A percentile compares a stretch with the other conserved stretches of the same genome.
Evolutionary conservation across 1,140 invertebrate species (phyloP).

Genomic region (Drosophila watanabei): DNA sequence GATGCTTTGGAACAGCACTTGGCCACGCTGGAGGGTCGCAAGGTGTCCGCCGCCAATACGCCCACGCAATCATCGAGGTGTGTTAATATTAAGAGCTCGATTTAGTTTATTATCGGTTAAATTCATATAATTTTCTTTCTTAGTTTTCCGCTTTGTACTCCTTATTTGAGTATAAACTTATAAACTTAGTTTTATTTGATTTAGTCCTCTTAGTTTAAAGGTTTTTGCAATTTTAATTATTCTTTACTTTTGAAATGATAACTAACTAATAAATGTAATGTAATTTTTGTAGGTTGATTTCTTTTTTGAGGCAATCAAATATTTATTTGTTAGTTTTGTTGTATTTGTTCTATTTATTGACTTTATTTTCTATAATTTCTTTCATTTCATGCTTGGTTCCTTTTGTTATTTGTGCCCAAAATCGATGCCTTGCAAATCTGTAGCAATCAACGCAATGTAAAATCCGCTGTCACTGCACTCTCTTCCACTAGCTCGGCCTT

Average conservation of each 20-base stretch:
- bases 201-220: not conserved
- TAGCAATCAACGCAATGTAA: conserved; percentile 93
- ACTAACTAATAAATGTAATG: no score
- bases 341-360: not conserved
- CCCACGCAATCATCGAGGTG: conserved; percentile 94
- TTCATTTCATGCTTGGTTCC: conserved; percentile 29
- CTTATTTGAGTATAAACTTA: not conserved
- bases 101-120: not conserved
- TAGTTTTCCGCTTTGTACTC: not conserved
- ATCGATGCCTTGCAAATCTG: conserved; percentile 22
- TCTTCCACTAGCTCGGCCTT: conserved; percentile 95
- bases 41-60: conserved; percentile 93
- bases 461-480: conserved; percentile 95
- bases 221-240: not conserved
- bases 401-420: conserved; percentile 27
- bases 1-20: conserved; percentile 99
- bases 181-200: not conserved
- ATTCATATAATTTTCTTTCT: not conserved
- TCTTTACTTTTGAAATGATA: no score
- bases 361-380: conserved; percentile 20
- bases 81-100: not conserved
- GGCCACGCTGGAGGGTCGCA: conserved; percentile 96
- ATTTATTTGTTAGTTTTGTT: conserved; percentile 2
- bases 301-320: not conserved
- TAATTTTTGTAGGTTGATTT: not conserved